phyloP scores from a whole-genome alignment of 2,113 vertebrate genomes.

The Cebidichthys violaceus region DNA sequence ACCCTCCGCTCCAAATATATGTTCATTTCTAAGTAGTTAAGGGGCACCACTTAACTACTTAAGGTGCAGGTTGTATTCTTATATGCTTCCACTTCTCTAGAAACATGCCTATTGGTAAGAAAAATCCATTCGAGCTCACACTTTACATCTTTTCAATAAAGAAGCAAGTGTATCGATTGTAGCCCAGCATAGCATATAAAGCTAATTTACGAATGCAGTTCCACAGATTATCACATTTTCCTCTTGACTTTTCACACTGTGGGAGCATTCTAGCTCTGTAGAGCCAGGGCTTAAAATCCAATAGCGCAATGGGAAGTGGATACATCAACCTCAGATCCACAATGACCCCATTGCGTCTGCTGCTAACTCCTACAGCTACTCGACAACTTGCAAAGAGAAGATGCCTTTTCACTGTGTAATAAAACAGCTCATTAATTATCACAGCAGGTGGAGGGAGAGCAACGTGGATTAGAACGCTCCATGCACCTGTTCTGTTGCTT shows the following conservation, averaged over 20 bases:
- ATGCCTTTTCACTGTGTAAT: conserved; percentile 50
- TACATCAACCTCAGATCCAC: conserved; percentile 43
- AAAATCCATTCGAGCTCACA: not conserved
- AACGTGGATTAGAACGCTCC: conserved; percentile 60
- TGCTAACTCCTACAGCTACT: conserved; percentile 38
- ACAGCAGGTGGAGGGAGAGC: conserved; percentile 72
- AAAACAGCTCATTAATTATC: conserved; percentile 77
- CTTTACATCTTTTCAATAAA: not conserved
- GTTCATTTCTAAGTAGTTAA: not conserved
- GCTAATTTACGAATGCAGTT: conserved; percentile 1
- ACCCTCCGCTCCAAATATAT: not conserved
- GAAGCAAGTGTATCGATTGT: not conserved
- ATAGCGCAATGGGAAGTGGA: conserved; percentile 40
- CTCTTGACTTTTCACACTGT: not conserved
- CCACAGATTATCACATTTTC: conserved; percentile 8
- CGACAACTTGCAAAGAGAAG: conserved; percentile 38
- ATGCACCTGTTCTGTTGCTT: conserved; percentile 69
- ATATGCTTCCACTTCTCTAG: not conserved
- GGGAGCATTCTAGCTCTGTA: conserved; percentile 8
- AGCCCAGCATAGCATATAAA: not conserved
- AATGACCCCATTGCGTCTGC: conserved; percentile 60
- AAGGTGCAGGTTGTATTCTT: not conserved
- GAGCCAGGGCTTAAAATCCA: conserved; percentile 49
- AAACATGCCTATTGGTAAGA: not conserved
- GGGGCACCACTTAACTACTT: no score